Conservation (phyloP, 2,797 vertebrate species). For the Dendrocincla tyrannina region DNA sequence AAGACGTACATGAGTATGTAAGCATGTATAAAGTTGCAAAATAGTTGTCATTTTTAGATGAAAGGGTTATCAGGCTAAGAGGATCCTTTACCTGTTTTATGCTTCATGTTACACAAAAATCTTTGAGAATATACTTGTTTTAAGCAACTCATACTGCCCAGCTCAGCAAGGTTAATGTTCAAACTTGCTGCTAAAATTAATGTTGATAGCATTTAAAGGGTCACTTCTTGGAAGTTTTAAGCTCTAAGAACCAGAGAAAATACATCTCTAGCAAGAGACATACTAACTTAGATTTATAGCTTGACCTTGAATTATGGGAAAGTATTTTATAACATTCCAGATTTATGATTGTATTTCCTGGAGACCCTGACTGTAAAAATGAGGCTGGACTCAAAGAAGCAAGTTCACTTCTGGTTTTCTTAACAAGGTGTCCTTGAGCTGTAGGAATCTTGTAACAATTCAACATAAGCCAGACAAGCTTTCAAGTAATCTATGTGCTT, state of each 20-base stretch:
- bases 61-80: not conserved
- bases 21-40: not conserved
- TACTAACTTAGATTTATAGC: not conserved
- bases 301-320: not conserved
- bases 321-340: not conserved
- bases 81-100: not conserved
- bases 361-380: not conserved
- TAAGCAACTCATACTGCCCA: not conserved
- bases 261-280: not conserved
- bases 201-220: not conserved
- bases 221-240: not conserved
- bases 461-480: not conserved
- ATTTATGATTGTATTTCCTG: not conserved
- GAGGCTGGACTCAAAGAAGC: not conserved
- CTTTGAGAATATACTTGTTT: not conserved
- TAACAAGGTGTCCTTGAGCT: not conserved
- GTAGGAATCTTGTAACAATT: not conserved
- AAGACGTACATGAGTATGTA: not conserved
- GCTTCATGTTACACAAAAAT: not conserved
- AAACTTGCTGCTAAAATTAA: not conserved
- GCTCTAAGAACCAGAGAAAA: not conserved
- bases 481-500: not conserved
- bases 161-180: not conserved
- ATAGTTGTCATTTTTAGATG: not conserved
- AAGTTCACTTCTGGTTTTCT: not conserved